Evolutionary conservation across 2,888 invertebrate species (phyloP), one percentile per base, ranked within the genome.

Genomic region (Zeuzera pyrina): DNA sequence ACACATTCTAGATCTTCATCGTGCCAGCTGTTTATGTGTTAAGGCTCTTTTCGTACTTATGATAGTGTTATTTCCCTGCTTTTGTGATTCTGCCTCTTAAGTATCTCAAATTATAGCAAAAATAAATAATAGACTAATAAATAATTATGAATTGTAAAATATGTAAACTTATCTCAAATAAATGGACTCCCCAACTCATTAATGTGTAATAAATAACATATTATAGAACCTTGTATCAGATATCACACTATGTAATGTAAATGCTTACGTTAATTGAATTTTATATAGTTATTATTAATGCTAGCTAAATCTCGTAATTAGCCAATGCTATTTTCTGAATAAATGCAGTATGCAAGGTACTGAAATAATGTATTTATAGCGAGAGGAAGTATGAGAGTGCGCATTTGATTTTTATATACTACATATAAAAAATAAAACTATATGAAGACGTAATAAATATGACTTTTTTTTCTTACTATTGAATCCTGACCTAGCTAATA

Each of bases 261-360:
- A 46, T 50, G 53, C 55, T 63, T 70, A 67, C 57, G 66, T 64
- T 68, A 67, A 68, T 63, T 65, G 58, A 71, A 70, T 66, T 67
- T 63, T 65, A 61, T 53, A 58, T 74, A 77, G 74, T 58, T 58
- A 63, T n/a, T n/a, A n/a, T 69, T 58, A 71, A 64, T 69, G 73
- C 77, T 83, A 83, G 78, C 78, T 77, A 67, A 78, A 72, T 77
- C 66, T 74, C 70, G 60, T 70, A 64, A 72, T 76, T 78, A 79
- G 79, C 76, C 71, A 76, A 81, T 79, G 79, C 79, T 81, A 79
- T 78, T 77, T 78, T 78, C 70, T 70, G 71, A 76, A 76, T 73
- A 71, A 70, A 69, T 74, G 71, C 74, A 64, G 64, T 72, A 68
- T 68, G 77, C 71, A 64, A 59, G 49, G 57, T 53, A 62, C 59